Evolutionary conservation across 2,113 vertebrate genomes (phyloP).

Genomic region (Clarias gariepinus): DNA sequence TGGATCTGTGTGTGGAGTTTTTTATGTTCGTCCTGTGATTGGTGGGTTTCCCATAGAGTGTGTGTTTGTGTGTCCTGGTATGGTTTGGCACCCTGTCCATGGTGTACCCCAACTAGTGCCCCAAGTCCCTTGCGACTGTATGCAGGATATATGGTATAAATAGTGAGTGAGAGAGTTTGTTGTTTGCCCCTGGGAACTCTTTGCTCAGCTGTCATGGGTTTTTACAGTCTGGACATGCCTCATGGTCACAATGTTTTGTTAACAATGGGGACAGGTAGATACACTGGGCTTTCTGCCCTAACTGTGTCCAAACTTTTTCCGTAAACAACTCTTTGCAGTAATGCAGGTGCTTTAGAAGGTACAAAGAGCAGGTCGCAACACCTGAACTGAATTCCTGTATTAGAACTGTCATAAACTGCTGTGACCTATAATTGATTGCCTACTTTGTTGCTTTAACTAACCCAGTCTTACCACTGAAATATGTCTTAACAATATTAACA

Average conservation of each 20-base stretch:
- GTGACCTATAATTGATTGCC: not conserved
- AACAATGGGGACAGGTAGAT: not conserved
- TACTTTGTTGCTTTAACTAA: not conserved
- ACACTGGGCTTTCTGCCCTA: not conserved
- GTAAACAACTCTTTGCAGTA: not conserved
- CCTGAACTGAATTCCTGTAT: not conserved
- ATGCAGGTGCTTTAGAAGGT: not conserved
- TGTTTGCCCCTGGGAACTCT: not conserved
- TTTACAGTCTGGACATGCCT: not conserved
- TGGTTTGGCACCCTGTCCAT: too few relatives aligned
- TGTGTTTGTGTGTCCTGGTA: too few relatives aligned
- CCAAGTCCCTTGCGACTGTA: too few relatives aligned
- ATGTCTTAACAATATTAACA: not conserved
- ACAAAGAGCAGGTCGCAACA: not conserved
- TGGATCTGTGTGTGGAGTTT: too few relatives aligned
- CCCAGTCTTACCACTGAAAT: not conserved
- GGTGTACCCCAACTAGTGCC: too few relatives aligned
- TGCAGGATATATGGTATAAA: too few relatives aligned
- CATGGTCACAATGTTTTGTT: not conserved
- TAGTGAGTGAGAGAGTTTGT: too few relatives aligned
- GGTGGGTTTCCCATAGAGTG: too few relatives aligned
- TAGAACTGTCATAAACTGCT: not conserved
- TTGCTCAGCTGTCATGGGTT: not conserved
- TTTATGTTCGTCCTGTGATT: too few relatives aligned
- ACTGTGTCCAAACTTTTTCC: not conserved